phyloP scores from a whole-genome alignment of 2,797 vertebrate species.

The Sandelia bainsii region DNA sequence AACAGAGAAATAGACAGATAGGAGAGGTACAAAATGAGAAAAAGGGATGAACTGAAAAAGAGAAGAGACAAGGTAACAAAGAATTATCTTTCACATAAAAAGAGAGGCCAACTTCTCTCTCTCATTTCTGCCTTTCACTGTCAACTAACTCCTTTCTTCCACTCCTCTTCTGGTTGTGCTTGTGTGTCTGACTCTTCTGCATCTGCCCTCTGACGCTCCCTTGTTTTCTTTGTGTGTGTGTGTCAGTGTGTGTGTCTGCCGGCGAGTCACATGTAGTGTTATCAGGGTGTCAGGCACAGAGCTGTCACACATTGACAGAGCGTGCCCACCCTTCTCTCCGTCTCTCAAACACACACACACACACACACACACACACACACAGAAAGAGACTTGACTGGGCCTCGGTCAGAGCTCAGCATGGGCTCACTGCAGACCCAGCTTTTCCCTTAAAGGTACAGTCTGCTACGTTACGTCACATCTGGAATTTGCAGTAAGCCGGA shows the following conservation, averaged over 20 bases:
- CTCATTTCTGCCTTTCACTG: conserved; percentile 36
- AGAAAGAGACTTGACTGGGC: conserved; percentile 40
- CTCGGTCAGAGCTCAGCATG: conserved; percentile 52
- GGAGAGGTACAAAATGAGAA: conserved; percentile 51
- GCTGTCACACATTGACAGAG: conserved; percentile 80
- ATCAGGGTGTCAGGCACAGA: conserved; percentile 80
- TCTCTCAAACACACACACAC: not conserved
- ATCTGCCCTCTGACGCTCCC: conserved; percentile 62
- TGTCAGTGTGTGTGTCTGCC: conserved; percentile 25
- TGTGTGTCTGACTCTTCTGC: conserved; percentile 53
- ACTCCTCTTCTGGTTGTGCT: conserved; percentile 58
- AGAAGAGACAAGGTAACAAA: conserved; percentile 42
- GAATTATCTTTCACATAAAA: conserved; percentile 39
- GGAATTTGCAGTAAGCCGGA: conserved; percentile 54
- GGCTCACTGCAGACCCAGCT: conserved; percentile 44
- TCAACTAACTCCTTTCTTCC: conserved; percentile 48
- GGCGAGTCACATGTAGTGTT: conserved; percentile 75
- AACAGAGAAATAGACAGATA: conserved; percentile 37
- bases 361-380: not conserved
- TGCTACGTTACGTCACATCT: conserved; percentile 67
- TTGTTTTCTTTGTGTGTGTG: conserved; percentile 62
- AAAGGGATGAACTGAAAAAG: conserved; percentile 47
- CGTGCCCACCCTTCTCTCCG: conserved; percentile 51
- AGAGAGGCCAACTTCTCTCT: conserved; percentile 37
- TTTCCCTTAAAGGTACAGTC: conserved; percentile 63